phyloP scores from a whole-genome alignment of 2,888 invertebrate genomes.

The Tuta absoluta region DNA sequence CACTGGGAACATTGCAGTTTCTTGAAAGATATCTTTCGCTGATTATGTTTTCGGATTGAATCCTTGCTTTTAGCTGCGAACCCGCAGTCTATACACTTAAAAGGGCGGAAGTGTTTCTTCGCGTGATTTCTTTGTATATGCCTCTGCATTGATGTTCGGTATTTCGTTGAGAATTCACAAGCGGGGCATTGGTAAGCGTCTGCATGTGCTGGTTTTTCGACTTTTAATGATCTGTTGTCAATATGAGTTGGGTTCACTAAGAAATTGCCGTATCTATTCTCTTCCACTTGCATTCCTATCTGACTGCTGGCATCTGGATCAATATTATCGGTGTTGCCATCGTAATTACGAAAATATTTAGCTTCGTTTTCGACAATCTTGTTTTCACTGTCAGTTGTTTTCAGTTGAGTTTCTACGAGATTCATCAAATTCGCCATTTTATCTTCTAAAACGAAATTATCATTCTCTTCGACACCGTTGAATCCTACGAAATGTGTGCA shows the following conservation, averaged over 20 bases:
- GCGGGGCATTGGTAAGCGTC: constrained; percentile 59
- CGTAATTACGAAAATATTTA: neutral
- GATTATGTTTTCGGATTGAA: constrained; percentile 61
- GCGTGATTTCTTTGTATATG: constrained; percentile 66
- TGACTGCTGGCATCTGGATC: neutral
- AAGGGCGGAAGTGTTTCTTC: constrained; percentile 51
- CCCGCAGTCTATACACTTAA: constrained; percentile 62
- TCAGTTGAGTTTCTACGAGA: neutral
- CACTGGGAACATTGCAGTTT: constrained; percentile 48
- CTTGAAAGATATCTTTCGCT: constrained; percentile 49
- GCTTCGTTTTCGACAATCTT: neutral
- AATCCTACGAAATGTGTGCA: constrained; percentile 7
- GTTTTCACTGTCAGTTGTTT: neutral
- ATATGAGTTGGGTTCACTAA: constrained; percentile 50
- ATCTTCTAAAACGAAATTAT: neutral
- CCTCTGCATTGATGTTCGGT: constrained; percentile 62
- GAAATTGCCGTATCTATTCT: constrained; percentile 36
- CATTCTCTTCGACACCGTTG: neutral
- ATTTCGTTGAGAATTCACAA: constrained; percentile 58
- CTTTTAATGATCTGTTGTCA: constrained; percentile 59
- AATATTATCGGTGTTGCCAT: neutral
- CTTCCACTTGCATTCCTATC: neutral
- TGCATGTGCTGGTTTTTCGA: constrained; percentile 49
- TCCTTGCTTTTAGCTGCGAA: constrained; percentile 69
- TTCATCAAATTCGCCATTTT: neutral